phyloP scores from a whole-genome alignment of 2,797 vertebrate species.

The Anguilla megastoma region DNA sequence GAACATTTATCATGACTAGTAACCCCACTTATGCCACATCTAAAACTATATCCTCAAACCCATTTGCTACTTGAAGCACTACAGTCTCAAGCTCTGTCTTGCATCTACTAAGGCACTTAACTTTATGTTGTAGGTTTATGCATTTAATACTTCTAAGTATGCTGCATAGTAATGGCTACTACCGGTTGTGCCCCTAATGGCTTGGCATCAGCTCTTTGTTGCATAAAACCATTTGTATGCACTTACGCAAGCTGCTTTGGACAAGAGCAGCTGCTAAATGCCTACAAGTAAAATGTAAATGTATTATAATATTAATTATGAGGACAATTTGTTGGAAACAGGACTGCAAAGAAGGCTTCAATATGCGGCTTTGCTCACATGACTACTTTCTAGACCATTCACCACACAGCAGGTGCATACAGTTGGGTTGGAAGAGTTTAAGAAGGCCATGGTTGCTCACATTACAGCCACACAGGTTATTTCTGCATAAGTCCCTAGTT shows the following conservation, averaged over 20 bases:
- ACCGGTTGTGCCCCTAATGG: background rate
- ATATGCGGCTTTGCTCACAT: background rate
- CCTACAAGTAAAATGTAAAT: background rate
- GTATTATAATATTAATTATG: background rate
- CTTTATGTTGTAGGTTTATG: background rate
- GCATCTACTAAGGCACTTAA: background rate
- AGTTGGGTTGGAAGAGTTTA: background rate
- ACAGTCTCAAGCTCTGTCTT: background rate
- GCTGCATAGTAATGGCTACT: background rate
- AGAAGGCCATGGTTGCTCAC: background rate
- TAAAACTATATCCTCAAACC: background rate
- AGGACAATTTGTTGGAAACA: background rate
- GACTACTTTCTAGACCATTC: background rate
- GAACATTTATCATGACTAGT: no score
- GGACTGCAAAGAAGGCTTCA: background rate
- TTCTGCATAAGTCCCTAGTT: background rate
- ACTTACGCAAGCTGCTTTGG: background rate
- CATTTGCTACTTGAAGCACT: background rate
- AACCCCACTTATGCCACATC: background rate
- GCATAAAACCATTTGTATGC: background rate
- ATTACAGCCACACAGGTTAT: background rate
- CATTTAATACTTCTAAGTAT: background rate
- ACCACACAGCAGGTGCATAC: background rate
- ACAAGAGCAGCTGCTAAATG: background rate
- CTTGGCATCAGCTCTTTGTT: background rate